Evolutionary conservation across 2,113 vertebrate species (phyloP).

Genomic region (Redunca redunca): DNA sequence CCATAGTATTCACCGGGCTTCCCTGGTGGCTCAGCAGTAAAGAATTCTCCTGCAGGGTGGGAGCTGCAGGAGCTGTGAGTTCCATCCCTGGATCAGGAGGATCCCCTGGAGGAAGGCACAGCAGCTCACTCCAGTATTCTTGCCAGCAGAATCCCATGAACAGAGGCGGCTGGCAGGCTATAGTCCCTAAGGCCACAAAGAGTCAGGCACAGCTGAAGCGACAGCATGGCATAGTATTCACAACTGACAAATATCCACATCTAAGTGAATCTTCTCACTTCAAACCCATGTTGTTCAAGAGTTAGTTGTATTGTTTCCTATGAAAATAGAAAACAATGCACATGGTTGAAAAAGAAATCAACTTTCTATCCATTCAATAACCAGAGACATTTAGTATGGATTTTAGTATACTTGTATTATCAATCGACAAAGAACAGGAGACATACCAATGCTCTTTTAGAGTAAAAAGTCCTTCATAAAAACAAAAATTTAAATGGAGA

Average conservation of each 20-base stretch:
- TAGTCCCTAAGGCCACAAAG: background rate
- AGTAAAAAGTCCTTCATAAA: background rate
- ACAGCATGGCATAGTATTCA: background rate
- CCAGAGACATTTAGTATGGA: background rate
- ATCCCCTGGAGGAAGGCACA: background rate
- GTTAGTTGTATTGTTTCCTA: background rate
- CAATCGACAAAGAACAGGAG: background rate
- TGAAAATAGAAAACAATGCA: background rate
- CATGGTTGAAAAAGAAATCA: background rate
- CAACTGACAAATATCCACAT: background rate
- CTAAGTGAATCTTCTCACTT: background rate
- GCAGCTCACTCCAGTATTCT: background rate
- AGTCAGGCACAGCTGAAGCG: background rate
- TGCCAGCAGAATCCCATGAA: background rate
- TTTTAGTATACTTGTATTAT: background rate
- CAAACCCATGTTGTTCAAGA: background rate
- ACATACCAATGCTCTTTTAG: background rate
- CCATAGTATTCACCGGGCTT: background rate
- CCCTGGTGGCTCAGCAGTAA: background rate
- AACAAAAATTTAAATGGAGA: background rate
- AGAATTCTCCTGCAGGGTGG: background rate
- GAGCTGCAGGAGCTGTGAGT: background rate
- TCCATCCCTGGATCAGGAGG: background rate
- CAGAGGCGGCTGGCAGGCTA: background rate
- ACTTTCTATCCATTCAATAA: background rate